These are phyloP conservation scores for Calliphora vicina DNA, from an alignment of 1,140 invertebrate species.

Conservation along the genomic window DNA sequence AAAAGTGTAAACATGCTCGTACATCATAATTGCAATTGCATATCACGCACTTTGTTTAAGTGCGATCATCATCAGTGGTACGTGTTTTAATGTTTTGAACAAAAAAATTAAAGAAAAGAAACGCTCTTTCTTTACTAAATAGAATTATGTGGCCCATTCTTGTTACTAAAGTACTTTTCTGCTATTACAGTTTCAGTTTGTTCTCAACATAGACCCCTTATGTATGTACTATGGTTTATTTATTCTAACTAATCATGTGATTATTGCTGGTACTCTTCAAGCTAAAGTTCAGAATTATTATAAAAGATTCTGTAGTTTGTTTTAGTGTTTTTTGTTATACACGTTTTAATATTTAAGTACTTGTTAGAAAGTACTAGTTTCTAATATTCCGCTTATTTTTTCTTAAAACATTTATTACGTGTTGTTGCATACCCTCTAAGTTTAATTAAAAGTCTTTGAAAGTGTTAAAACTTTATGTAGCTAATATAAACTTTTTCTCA, in stretches of 20 bases:
- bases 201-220: too few species aligned
- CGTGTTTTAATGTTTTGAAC: background rate
- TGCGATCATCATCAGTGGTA: background rate
- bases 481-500: too few species aligned
- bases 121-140: background rate
- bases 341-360: background rate
- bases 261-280: background rate
- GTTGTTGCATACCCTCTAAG: background rate
- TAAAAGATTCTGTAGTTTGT: background rate
- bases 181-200: too few species aligned
- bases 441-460: background rate
- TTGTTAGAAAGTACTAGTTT: too few species aligned
- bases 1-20: background rate
- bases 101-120: background rate
- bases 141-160: background rate
- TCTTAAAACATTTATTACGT: background rate
- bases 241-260: background rate
- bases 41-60: slow-evolving; percentile 27
- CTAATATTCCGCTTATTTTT: background rate
- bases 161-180: background rate
- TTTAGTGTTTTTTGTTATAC: background rate
- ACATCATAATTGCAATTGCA: slow-evolving; percentile 31
- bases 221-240: background rate
- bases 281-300: background rate
- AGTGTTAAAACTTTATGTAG: background rate